These are phyloP conservation scores for Hexactinellida sp. DNA, from an alignment of 37 sponge, comb jelly and placozoan genomes.

Conservation along the genomic window DNA sequence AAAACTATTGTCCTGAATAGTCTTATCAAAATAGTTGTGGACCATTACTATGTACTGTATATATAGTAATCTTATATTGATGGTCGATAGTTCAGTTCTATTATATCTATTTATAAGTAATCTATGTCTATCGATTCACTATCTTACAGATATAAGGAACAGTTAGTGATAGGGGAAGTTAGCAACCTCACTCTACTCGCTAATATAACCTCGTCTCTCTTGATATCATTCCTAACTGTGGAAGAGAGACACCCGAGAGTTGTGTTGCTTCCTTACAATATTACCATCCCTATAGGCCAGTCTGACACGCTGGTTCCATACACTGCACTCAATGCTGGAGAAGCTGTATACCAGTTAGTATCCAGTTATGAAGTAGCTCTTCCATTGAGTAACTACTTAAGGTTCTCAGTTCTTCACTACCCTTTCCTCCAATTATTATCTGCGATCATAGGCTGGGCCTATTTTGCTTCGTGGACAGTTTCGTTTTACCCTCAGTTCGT, in stretches of 20 bases:
- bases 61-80: too few relatives aligned
- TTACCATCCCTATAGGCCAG: background rate
- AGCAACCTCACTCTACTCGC: background rate
- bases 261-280: background rate
- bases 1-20: too few relatives aligned
- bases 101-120: too few relatives aligned
- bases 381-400: background rate
- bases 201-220: background rate
- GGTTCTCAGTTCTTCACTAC: constrained; percentile 44
- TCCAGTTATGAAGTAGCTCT: background rate
- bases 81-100: too few relatives aligned
- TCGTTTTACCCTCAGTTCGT: constrained; percentile 93
- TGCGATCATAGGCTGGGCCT: constrained; percentile 74
- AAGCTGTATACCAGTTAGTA: background rate
- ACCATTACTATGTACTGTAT: too few relatives aligned
- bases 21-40: too few relatives aligned
- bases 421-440: constrained; percentile 38
- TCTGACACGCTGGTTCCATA: background rate
- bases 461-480: constrained; percentile 75
- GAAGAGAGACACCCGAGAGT: background rate
- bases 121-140: background rate
- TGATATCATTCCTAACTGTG: background rate
- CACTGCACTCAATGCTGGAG: background rate
- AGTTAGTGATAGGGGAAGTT: background rate
- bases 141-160: background rate